Conservation (phyloP, 1,140 invertebrate species). For the Eueides isabella region DNA sequence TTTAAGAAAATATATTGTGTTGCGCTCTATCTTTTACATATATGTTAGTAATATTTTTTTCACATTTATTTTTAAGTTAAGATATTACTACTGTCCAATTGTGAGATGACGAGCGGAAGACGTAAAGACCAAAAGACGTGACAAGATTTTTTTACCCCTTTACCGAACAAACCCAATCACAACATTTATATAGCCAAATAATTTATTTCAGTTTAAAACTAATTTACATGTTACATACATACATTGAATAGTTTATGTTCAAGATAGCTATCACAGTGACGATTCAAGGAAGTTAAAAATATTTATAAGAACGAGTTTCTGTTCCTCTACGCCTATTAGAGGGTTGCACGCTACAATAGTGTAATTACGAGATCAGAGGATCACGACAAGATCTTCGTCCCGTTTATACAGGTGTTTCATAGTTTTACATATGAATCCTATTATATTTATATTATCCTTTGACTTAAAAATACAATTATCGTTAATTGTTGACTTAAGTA, state of each 20-base stretch:
- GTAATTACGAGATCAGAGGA: slow-evolving; percentile 50
- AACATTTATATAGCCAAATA: background rate
- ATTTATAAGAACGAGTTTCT: slow-evolving; percentile 24
- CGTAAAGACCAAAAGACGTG: too few relatives aligned
- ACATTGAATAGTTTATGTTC: background rate
- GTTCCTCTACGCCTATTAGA: slow-evolving; percentile 34
- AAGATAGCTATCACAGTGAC: background rate
- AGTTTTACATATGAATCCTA: background rate
- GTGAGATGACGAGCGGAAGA: too few relatives aligned
- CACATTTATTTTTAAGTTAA: background rate
- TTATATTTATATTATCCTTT: background rate
- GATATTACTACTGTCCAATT: too few relatives aligned
- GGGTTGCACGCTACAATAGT: slow-evolving; percentile 40
- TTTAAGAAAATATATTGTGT: background rate
- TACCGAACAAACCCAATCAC: background rate
- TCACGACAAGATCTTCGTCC: slow-evolving; percentile 7
- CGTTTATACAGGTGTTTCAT: slow-evolving; percentile 44
- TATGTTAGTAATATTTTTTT: too few relatives aligned
- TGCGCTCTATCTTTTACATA: background rate
- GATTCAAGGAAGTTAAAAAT: background rate
- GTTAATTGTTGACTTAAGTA: too few relatives aligned
- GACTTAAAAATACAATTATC: too few relatives aligned
- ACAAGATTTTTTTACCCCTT: background rate
- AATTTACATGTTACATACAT: background rate
- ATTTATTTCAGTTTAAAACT: background rate